phyloP scores from a whole-genome alignment of 1,140 invertebrate species.

The Phthorimaea operculella region DNA sequence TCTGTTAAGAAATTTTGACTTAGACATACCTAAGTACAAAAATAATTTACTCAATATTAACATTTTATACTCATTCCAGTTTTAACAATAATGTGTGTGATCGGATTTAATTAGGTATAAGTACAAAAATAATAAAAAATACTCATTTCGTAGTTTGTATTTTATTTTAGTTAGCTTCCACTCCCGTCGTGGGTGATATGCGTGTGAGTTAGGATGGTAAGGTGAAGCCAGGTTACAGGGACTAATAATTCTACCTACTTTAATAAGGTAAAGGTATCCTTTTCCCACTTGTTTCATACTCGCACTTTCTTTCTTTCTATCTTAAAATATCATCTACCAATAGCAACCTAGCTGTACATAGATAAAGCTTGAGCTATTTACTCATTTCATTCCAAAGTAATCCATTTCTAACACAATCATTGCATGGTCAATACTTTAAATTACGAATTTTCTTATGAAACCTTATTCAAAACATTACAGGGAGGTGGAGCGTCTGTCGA shows the following conservation, averaged over 20 bases:
- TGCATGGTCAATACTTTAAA: background rate
- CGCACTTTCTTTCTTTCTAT: no score
- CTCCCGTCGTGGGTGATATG: no score
- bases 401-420: background rate
- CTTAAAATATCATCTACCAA: no score
- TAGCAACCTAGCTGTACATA: background rate
- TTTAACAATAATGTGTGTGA: no score
- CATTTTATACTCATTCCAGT: no score
- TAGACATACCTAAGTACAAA: no score
- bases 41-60: no score
- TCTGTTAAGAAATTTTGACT: no score
- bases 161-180: background rate
- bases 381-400: background rate
- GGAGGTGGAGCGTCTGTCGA: constrained; percentile 30
- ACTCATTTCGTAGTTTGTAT: background rate
- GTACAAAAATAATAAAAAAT: background rate
- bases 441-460: background rate
- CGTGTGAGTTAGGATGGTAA: no score
- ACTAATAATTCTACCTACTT: background rate
- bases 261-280: background rate
- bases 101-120: background rate
- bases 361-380: background rate
- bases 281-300: background rate
- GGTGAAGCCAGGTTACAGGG: background rate
- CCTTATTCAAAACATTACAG: constrained; percentile 21